A percentile compares a stretch with the other conserved stretches of the same genome.
phyloP scores from a whole-genome alignment of 2,797 vertebrate genomes.

The Coluber constrictor region DNA sequence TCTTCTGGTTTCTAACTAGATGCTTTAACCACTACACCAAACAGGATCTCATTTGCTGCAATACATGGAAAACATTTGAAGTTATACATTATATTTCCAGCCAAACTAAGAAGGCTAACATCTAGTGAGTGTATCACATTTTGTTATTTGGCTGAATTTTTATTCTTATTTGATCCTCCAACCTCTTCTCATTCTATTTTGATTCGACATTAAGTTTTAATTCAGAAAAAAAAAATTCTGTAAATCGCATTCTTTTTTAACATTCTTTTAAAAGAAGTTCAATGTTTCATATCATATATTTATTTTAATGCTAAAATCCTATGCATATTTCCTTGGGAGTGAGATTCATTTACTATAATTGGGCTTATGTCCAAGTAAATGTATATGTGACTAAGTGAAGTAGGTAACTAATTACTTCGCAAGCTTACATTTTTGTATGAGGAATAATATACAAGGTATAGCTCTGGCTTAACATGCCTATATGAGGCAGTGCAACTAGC shows the following conservation, averaged over 20 bases:
- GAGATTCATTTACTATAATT: neutral
- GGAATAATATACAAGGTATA: neutral
- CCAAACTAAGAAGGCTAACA: neutral
- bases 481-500: neutral
- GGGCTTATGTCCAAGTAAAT: neutral
- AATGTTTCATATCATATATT: neutral
- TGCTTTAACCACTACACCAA: neutral
- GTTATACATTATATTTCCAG: neutral
- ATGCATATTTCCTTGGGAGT: neutral
- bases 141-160: neutral
- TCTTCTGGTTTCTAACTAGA: neutral
- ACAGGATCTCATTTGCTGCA: neutral
- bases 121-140: neutral
- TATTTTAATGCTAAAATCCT: neutral
- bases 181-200: neutral
- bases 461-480: neutral
- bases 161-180: neutral
- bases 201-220: neutral
- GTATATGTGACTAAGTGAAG: neutral
- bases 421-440: neutral
- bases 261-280: neutral
- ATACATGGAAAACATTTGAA: neutral
- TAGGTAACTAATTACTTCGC: neutral
- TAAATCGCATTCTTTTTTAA: neutral
- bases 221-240: neutral